These are phyloP conservation scores for Crambe crambe DNA, from an alignment of 37 sponge, comb jelly and placozoan genomes.

Conservation along the genomic window DNA sequence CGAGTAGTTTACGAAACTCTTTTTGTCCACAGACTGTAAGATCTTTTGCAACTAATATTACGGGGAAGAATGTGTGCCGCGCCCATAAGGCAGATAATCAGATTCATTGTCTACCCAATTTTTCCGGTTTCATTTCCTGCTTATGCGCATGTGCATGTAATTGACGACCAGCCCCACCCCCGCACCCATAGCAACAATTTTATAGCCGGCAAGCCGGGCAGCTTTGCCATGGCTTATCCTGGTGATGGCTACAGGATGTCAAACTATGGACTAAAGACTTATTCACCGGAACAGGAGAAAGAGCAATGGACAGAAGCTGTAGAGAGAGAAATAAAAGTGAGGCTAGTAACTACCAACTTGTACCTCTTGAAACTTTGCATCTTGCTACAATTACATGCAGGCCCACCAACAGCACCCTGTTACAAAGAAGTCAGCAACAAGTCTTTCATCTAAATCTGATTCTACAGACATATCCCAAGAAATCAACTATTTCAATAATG, in stretches of 20 bases:
- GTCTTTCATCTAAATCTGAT: too few relatives aligned
- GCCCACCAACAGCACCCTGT: background rate
- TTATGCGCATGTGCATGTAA: too few relatives aligned
- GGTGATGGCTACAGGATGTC: conserved; percentile 94
- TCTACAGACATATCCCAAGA: background rate
- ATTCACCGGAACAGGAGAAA: conserved; percentile 79
- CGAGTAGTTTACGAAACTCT: too few relatives aligned
- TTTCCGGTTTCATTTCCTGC: too few relatives aligned
- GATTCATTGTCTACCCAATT: too few relatives aligned
- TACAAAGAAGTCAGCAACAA: background rate
- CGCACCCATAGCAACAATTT: conserved; percentile 7
- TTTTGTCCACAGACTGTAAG: too few relatives aligned
- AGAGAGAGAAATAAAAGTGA: conserved; percentile 52
- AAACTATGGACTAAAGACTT: conserved; percentile 86
- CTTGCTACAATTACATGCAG: too few relatives aligned
- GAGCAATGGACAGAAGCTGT: conserved; percentile 89
- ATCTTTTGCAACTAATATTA: too few relatives aligned
- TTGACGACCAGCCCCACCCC: background rate
- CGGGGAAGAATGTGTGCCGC: too few relatives aligned
- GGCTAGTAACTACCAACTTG: too few relatives aligned
- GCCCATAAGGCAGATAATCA: too few relatives aligned
- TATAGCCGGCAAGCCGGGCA: background rate
- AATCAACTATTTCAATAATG: conserved; percentile 58
- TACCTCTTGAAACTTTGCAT: too few relatives aligned
- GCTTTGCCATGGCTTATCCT: conserved; percentile 82